Evolutionary conservation across 37 sponge, comb jelly and placozoan genomes (phyloP), one percentile per base, ranked within the genome.

Genomic region (Haliclona indistincta): DNA sequence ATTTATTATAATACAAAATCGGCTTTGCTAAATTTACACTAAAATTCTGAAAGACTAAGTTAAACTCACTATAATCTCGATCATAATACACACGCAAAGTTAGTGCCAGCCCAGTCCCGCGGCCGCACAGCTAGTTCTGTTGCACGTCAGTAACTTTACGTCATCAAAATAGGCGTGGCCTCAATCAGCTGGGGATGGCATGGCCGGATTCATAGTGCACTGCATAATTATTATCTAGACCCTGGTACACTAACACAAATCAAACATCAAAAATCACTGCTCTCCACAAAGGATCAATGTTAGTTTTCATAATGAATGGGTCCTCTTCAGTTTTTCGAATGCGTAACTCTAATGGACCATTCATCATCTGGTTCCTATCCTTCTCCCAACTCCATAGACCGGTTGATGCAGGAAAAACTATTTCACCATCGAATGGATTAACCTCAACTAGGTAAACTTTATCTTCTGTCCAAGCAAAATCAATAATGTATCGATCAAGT

Each of bases 321-420:
- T 32, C 42, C 68, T 66, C 58, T 22, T 55, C 69, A 32, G 3
- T 52, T 23, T 47, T 43, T 23, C 79, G 68, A 23, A 78, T 54
- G 2, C 79, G 30, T 22, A 78, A 40, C 69, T 67, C 69, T 58
- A 78, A 41, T 38, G 56, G 58, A 8, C 79, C 79, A 1, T 54
- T 49, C 79, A 78, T 78, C 79, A 78, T 78, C 42, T 78, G 79
- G 13, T 78, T 58, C 35, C 68, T 54, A 58, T 78, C 79, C 23
- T 54, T 32, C 65, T 64, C 66, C 79, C 79, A 78, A 43, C 68
- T 67, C 79, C 79, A 78, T 2, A 78, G 68, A 8, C 79, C 79
- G 0, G 79, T 78, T 7, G 79, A 78, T 1, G 79, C 79, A 53
- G 79, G 68, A 51, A 68, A 78, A 0, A 78, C 79, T 10, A 78